Conservation (phyloP, 2,888 invertebrate species). For the Tipula lateralis region DNA sequence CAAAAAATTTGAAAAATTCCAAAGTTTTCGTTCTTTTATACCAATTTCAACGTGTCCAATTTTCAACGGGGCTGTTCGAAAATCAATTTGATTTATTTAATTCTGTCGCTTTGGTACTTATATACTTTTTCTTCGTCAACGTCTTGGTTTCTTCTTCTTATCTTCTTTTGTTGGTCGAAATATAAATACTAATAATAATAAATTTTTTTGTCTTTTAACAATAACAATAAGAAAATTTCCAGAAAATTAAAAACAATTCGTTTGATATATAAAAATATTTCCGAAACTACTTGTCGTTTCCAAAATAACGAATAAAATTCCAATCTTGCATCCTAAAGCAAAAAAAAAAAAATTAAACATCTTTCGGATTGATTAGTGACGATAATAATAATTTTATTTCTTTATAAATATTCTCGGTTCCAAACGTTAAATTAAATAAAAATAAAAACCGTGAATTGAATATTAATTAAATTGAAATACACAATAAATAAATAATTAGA, state of each 20-base stretch:
- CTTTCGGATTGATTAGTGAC: not conserved
- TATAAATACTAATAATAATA: not conserved
- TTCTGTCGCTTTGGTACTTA: not conserved
- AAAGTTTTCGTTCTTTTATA: not conserved
- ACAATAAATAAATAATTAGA: not conserved
- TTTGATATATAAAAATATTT: constrained; percentile 6
- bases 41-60: not conserved
- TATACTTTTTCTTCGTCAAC: not conserved
- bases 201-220: not conserved
- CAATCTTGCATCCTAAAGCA: not conserved
- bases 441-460: not conserved
- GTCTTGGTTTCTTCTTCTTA: not conserved
- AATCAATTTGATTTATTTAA: not conserved
- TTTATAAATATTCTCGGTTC: not conserved
- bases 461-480: not conserved
- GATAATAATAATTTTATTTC: constrained; percentile 24
- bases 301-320: not conserved
- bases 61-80: not conserved
- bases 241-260: not conserved
- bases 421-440: not conserved
- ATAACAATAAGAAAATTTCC: constrained; percentile 24
- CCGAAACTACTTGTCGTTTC: constrained; percentile 3
- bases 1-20: not conserved
- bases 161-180: not conserved
- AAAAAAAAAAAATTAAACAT: not conserved